phyloP scores from a whole-genome alignment of 2,113 vertebrate species.

The Arothron firmamentum region DNA sequence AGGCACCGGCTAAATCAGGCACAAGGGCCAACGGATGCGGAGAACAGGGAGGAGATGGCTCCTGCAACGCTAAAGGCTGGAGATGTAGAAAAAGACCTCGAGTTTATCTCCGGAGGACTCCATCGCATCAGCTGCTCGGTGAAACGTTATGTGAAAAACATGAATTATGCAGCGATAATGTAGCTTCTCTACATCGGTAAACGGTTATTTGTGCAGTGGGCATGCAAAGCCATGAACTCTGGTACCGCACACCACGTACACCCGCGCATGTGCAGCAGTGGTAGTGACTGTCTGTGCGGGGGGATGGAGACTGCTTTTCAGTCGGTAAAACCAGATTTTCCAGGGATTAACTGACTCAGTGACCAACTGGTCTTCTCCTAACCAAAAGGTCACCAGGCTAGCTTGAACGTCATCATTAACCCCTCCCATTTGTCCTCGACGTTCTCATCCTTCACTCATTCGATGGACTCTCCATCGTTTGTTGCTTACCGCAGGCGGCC shows the following conservation, averaged over 20 bases:
- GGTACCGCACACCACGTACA: not conserved
- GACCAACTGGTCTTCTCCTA: slow-evolving; percentile 44
- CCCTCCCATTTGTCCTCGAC: slow-evolving; percentile 3
- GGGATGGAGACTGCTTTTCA: slow-evolving; percentile 18
- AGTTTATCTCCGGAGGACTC: slow-evolving; percentile 12
- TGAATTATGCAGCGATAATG: slow-evolving; percentile 24
- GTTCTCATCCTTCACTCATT: slow-evolving; percentile 24
- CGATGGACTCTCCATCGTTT: slow-evolving; percentile 22
- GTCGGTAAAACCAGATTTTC: slow-evolving; percentile 49
- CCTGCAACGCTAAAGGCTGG: slow-evolving; percentile 6
- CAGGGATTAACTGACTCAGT: slow-evolving; percentile 48
- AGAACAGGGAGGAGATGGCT: slow-evolving; percentile 29
- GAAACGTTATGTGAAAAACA: slow-evolving; percentile 13
- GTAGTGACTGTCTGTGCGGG: slow-evolving; percentile 4
- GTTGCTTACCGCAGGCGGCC: slow-evolving; percentile 10
- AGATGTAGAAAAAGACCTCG: slow-evolving; percentile 16
- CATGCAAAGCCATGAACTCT: slow-evolving; percentile 2
- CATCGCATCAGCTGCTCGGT: not conserved
- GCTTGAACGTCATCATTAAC: slow-evolving; percentile 40
- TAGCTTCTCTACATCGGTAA: not conserved
- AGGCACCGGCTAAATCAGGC: slow-evolving; percentile 68
- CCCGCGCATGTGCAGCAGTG: not conserved
- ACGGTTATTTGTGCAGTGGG: not conserved
- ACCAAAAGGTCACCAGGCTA: slow-evolving; percentile 40
- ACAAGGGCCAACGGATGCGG: slow-evolving; percentile 55